These are phyloP conservation scores for Gnathonemus longibarbis DNA, from an alignment of 2,113 vertebrate genomes.

Conservation along the genomic window DNA sequence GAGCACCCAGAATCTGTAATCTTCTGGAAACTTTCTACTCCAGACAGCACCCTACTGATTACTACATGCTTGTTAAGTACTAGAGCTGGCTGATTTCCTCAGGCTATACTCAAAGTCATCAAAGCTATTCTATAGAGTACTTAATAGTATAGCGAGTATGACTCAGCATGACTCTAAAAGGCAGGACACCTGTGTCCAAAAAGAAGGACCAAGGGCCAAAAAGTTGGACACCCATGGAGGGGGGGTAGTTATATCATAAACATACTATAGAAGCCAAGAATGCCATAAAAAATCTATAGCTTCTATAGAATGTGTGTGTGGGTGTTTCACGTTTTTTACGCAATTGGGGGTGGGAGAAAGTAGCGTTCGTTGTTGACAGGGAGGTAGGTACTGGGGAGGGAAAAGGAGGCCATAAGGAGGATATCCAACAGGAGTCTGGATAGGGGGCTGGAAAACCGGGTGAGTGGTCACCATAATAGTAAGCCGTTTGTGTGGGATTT, in stretches of 20 bases:
- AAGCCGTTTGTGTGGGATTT: not conserved
- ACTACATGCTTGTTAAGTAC: not conserved
- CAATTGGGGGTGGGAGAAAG: not conserved
- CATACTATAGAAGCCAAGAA: not conserved
- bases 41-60: not conserved
- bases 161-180: not conserved
- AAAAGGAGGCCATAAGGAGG: not conserved
- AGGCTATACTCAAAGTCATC: not conserved
- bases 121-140: not conserved
- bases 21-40: not conserved
- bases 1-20: no score
- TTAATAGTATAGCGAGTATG: not conserved
- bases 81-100: not conserved
- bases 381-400: not conserved
- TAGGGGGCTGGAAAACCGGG: not conserved
- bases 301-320: not conserved
- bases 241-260: not conserved
- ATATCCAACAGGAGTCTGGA: not conserved
- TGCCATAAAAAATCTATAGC: not conserved
- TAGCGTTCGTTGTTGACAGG: not conserved
- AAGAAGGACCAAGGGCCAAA: not conserved
- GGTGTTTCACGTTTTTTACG: not conserved
- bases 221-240: not conserved
- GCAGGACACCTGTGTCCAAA: not conserved
- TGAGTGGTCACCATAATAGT: not conserved